Conservation (phyloP, 53 echinoderm and acorn worm genomes). For the Mesocentrotus franciscanus region DNA sequence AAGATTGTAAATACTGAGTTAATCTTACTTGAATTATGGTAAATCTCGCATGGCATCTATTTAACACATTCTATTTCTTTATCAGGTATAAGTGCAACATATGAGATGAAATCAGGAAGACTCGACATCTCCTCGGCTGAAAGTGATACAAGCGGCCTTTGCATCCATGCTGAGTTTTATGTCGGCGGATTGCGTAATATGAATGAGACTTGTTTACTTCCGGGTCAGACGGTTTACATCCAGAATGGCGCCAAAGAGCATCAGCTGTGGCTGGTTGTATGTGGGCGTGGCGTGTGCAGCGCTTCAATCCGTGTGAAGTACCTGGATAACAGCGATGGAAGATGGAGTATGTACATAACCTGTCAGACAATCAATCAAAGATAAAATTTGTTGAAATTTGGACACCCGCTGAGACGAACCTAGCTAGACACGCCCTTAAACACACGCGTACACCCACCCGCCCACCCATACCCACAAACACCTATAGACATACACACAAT, state of each 20-base stretch:
- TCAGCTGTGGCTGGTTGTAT: constrained; percentile 44
- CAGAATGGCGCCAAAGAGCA: constrained; percentile 19
- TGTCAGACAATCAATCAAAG: background rate
- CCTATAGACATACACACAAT: too few species aligned
- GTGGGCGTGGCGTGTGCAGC: constrained; percentile 42
- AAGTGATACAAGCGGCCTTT: constrained; percentile 34
- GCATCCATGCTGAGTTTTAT: constrained; percentile 44
- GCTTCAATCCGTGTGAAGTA: background rate
- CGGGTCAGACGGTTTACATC: constrained; percentile 49
- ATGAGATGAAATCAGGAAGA: constrained; percentile 1
- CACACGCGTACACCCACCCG: background rate
- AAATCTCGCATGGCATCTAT: too few species aligned
- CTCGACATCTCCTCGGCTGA: constrained; percentile 18
- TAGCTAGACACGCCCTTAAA: too few species aligned
- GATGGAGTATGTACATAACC: background rate
- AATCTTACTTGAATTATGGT: background rate
- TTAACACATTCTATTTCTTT: background rate
- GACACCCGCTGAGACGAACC: too few species aligned
- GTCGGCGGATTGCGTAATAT: background rate
- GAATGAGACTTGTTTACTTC: constrained; percentile 47
- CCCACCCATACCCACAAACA: background rate
- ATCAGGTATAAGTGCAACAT: background rate
- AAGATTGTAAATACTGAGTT: too few species aligned
- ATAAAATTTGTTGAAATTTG: too few species aligned
- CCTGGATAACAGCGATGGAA: background rate